Base-by-base conservation (phyloP, 1,140 invertebrate genomes). In the Venustaconcha ellipsiformis region DNA sequence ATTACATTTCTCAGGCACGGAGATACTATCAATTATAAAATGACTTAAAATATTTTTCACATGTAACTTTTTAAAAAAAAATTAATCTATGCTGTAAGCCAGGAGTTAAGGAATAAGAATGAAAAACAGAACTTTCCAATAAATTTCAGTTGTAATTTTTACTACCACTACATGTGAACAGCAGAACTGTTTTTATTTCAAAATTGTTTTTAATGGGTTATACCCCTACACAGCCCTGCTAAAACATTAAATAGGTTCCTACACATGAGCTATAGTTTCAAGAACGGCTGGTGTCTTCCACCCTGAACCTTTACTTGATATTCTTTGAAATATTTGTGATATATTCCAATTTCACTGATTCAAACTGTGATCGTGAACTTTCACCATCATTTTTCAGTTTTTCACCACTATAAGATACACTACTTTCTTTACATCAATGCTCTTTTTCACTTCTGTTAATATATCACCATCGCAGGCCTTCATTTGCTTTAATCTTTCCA, bases 301-400 rank as follows among this genome's bases (percentile, higher is more conserved):
- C 48, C 30, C 15, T 59, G 37, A 70, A 70, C n/a, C 57, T 70
- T 1, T 60, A 8, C 12, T 60, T 70, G n/a, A 70, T 70, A 62
- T 70, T 70, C 57, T 62, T 59, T 60, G 59, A 60, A 57, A 70
- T 30, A 18, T 48, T 70, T 15, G 59, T 70, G 15, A 60, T 23
- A 15, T 60, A 30, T 8, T 30, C 26, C 23, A 14, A 14, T 23
- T 18, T 70, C 17, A 57, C 23, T 26, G n/a, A n/a, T 23, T 60
- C 57, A 70, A 70, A 70, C n/a, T 60, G 23, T 30, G 37, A 48
- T 48, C 6, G 37, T 48, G 37, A 4, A 48, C 11, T 48, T 48
- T 48, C 26, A 59, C 62, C 15, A 56, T 69, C 57, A 60, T 18
- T 20, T 48, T 48, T 48, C 15, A 59, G 18, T 60, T 60, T 55